phyloP scores from a whole-genome alignment of 53 echinoderm and acorn worm genomes.

The Zoroaster sp. region DNA sequence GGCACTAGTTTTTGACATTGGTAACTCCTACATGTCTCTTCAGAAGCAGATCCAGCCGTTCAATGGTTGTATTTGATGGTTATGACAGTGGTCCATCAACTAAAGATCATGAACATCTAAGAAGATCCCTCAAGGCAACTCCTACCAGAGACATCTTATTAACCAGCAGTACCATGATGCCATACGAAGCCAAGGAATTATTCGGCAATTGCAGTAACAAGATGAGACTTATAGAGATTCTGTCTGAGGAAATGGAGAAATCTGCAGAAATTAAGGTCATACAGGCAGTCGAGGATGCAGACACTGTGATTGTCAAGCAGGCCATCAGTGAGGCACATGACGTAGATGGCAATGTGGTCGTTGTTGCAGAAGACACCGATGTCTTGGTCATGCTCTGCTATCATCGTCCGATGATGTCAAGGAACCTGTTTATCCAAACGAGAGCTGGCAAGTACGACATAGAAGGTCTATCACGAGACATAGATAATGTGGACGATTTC shows the following conservation, averaged over 20 bases:
- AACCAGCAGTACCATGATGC: slow-evolving; percentile 47
- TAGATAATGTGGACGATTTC: slow-evolving; percentile 20
- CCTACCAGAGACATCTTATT: slow-evolving; percentile 52
- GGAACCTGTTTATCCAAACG: slow-evolving; percentile 39
- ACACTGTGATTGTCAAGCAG: slow-evolving; percentile 58
- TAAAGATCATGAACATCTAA: slow-evolving; percentile 71
- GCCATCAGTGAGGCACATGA: slow-evolving; percentile 30
- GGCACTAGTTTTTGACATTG: slow-evolving; percentile 42
- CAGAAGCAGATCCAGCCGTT: slow-evolving; percentile 37
- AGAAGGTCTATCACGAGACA: not conserved
- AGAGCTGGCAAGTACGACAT: slow-evolving; percentile 32
- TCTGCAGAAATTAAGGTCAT: slow-evolving; percentile 44
- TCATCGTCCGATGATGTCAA: slow-evolving; percentile 47
- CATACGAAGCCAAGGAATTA: slow-evolving; percentile 69
- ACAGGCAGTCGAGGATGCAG: slow-evolving; percentile 72
- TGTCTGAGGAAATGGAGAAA: slow-evolving; percentile 36
- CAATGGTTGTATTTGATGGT: slow-evolving; percentile 57
- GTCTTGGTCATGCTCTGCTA: slow-evolving; percentile 70
- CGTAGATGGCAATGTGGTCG: slow-evolving; percentile 61
- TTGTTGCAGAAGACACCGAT: slow-evolving; percentile 73
- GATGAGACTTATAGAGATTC: slow-evolving; percentile 51
- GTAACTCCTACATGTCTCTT: slow-evolving; percentile 58
- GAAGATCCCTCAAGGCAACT: slow-evolving; percentile 50
- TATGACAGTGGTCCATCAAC: slow-evolving; percentile 55
- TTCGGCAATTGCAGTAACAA: slow-evolving; percentile 72